Evolutionary conservation across 1,140 invertebrate genomes (phyloP), one percentile per base, ranked within the genome.

Genomic region (Drosophila tsacasi): DNA sequence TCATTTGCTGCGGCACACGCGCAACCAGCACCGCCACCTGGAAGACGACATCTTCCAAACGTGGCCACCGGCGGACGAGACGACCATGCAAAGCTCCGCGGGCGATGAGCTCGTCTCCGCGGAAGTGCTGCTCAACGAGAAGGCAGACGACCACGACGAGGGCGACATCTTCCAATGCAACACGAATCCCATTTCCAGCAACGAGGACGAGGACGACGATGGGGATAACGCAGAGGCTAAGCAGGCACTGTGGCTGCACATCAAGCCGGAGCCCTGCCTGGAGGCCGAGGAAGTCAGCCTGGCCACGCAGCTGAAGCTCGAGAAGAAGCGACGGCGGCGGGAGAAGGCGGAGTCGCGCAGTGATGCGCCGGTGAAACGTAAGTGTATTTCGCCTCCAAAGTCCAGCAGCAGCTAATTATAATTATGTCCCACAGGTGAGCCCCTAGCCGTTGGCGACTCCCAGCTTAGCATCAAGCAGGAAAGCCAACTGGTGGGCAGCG

Each of bases 151-250:
- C 7, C 30, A 47, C 3, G 63, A 76, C 0, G 50, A 27, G 9
- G 46, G 44, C 25, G 58, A 60, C 12, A 13, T 35, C 47, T 74
- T 79, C 32, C 57, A 85, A 57, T 76, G 72, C 65, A 68, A 86
- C 40, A 89, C 77, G 12, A 92, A 92, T 76, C 91, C 91, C 32
- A 92, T 92, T 68, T 92, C 91, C 10, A 92, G 91, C 54, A 92
- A 92, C 63, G 91, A 92, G 27, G 69, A 76, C 37, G 72, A 82
- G 8, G 81, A 92, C 30, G 72, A 76, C 13, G 69, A 69, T 15
- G 79, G 64, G 5, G 66, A 52, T 2, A 64, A 81, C 54, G 72
- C 73, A 21, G 81, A 79, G 62, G 83, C 69, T 21, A 81, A 87
- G 19, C 47, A 91, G 42, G 47, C 75, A 5, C 44, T 89, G n/a